Evolutionary conservation across 2,888 invertebrate genomes (phyloP).

Genomic region (Ernsta delagoae): DNA sequence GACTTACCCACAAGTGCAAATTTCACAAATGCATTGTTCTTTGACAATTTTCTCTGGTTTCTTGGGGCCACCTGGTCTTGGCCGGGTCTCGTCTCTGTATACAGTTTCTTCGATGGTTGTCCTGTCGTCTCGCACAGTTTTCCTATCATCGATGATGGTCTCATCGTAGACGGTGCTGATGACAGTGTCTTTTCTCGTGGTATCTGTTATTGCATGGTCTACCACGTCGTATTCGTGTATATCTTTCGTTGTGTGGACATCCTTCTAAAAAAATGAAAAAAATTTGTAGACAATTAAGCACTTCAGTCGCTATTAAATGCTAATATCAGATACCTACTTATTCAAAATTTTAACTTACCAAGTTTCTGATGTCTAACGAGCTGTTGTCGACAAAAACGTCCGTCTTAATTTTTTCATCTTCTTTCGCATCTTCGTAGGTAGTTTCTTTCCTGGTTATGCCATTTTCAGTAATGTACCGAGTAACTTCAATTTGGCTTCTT

Average conservation of each 20-base stretch:
- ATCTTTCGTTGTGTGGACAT: slow-evolving; percentile 80
- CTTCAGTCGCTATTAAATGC: too few species aligned
- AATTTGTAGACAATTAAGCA: neutral
- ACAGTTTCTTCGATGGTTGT: slow-evolving; percentile 67
- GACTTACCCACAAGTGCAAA: slow-evolving; percentile 96
- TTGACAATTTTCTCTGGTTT: slow-evolving; percentile 81
- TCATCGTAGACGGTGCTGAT: slow-evolving; percentile 78
- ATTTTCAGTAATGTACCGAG: slow-evolving; percentile 77
- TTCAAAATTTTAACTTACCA: slow-evolving; percentile 63
- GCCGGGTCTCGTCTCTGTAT: slow-evolving; percentile 70
- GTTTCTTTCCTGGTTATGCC: slow-evolving; percentile 78
- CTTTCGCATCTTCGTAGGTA: slow-evolving; percentile 81
- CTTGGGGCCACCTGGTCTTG: slow-evolving; percentile 71
- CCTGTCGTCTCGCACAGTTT: slow-evolving; percentile 76
- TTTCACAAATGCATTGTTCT: slow-evolving; percentile 95
- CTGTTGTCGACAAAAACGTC: slow-evolving; percentile 82
- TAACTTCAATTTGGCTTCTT: slow-evolving; percentile 80
- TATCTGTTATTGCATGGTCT: slow-evolving; percentile 79
- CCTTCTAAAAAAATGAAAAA: slow-evolving; percentile 64
- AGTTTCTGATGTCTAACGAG: slow-evolving; percentile 80
- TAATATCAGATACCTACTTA: neutral
- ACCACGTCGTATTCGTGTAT: slow-evolving; percentile 79
- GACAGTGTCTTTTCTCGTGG: slow-evolving; percentile 68
- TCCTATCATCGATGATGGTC: slow-evolving; percentile 74
- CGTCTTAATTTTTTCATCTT: slow-evolving; percentile 78